Conservation (phyloP, 2,888 invertebrate genomes). For the Galerucella nymphaeae region DNA sequence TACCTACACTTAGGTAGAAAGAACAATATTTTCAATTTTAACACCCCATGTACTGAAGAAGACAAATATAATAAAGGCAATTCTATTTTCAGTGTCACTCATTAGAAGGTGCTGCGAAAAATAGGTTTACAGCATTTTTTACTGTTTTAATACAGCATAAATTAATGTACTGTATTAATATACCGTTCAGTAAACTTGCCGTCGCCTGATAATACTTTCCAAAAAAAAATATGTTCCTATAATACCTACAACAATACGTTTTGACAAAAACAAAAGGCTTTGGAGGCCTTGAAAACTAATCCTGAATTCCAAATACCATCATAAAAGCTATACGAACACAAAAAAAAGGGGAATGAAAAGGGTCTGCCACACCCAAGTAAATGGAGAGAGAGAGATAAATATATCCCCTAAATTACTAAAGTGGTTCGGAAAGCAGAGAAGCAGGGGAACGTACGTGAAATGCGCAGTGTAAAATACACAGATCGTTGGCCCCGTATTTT, state of each 20-base stretch:
- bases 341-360: slow-evolving; percentile 20
- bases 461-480: slow-evolving; percentile 32
- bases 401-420: slow-evolving; percentile 36
- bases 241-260: neutral
- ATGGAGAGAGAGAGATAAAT: slow-evolving; percentile 28
- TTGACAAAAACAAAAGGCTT: slow-evolving; percentile 23
- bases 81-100: too few relatives aligned
- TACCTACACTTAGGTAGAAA: too few relatives aligned
- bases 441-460: slow-evolving; percentile 24
- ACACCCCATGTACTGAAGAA: too few relatives aligned
- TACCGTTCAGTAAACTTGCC: neutral
- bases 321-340: slow-evolving; percentile 9
- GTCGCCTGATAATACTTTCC: neutral
- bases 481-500: slow-evolving; percentile 27
- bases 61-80: too few relatives aligned
- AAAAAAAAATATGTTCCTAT: too few relatives aligned
- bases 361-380: slow-evolving; percentile 32
- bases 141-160: neutral
- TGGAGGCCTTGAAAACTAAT: slow-evolving; percentile 2
- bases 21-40: too few relatives aligned
- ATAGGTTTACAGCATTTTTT: neutral
- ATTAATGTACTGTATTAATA: neutral
- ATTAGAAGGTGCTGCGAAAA: too few relatives aligned
- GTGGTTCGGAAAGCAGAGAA: slow-evolving; percentile 37
- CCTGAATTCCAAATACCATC: slow-evolving; percentile 19